These are phyloP conservation scores for Myotis daubentonii DNA, from an alignment of 2,797 vertebrate species.

Conservation along the genomic window DNA sequence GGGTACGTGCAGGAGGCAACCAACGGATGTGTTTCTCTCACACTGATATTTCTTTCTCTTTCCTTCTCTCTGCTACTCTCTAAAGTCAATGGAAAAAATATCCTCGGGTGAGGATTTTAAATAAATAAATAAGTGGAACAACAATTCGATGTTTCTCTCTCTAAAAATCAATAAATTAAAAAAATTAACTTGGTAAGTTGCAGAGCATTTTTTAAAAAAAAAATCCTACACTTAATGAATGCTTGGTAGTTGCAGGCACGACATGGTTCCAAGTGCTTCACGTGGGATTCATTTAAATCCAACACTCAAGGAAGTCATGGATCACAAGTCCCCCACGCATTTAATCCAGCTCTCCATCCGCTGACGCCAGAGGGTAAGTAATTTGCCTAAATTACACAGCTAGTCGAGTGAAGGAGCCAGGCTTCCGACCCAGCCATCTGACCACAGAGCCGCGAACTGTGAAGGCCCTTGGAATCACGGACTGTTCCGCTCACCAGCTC, in stretches of 20 bases:
- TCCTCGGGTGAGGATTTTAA: no score
- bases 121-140: neutral
- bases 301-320: neutral
- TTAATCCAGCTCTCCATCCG: neutral
- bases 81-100: no score
- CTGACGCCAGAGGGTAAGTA: neutral
- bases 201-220: neutral
- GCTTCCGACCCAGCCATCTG: neutral
- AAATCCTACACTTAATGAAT: neutral
- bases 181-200: neutral
- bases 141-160: neutral
- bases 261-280: neutral
- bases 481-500: neutral
- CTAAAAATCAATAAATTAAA: neutral
- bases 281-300: neutral
- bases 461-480: neutral
- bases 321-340: neutral
- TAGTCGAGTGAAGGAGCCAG: neutral
- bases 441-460: neutral
- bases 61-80: no score
- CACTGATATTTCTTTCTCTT: no score
- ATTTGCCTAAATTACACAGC: neutral
- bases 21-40: no score
- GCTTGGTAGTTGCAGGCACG: neutral
- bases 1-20: no score